Evolutionary conservation across 2,113 vertebrate species (phyloP), one percentile per base, ranked within the genome.

Genomic region (Girardinichthys multiradiatus): DNA sequence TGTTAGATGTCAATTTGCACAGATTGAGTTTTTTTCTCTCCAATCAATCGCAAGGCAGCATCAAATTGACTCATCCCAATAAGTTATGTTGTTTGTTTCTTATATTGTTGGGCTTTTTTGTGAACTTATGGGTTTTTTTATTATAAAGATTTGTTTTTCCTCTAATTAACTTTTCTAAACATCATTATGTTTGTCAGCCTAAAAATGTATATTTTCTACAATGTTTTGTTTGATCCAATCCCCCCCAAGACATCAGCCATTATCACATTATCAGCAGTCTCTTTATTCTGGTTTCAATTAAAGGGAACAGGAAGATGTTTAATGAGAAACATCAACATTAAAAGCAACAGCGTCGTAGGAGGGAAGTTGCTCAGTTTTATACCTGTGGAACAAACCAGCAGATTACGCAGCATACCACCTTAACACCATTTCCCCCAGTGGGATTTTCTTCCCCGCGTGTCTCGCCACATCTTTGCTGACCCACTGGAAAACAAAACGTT

Each of bases 271-370:
- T 62, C 12, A 63, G 26, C 35, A 27, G 0, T 4, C 30, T 24
- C 24, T 45, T 37, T 30, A 17, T 42, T 33, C 11, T 15, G 9
- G 39, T 27, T 59, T 42, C 64, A 63, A 57, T 42, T 24, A 29
- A 29, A n/a, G 45, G 68, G 19, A 17, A 70, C 29, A 11, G 45
- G 57, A 42, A 45, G 39, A 45, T 3, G 24, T 64, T 54, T 35
- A 45, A 64, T 39, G 59, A 29, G 15, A 64, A 73, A 57, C 71
- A 63, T 45, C 21, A 28, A 61, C 57, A 70, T 37, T 31, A 45
- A 69, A 80, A 67, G 29, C 8, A 67, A 10, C 66, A 31, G 51
- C 4, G 65, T 63, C 12, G 37, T 67, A 7, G 57, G 19, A 63
- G n/a, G 59, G 17, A 42, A 48, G 72, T 29, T 57, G 26, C 10